Evolutionary conservation across 2,113 vertebrate species (phyloP), one percentile per base, ranked within the genome.

Genomic region (Aphelocoma coerulescens): DNA sequence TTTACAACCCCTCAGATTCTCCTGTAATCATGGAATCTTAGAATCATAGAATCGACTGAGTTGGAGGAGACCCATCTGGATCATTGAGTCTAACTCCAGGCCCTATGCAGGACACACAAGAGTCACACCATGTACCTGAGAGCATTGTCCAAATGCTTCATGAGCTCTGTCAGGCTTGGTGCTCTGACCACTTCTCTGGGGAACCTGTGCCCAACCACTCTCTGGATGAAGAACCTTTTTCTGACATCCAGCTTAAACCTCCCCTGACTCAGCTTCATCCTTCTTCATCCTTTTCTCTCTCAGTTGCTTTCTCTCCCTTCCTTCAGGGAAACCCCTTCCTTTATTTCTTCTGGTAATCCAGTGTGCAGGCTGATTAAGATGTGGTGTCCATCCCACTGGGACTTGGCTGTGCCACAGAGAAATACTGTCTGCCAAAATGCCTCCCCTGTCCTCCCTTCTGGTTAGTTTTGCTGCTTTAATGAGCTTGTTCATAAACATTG

Each of bases 391-490:
- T 94, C 54, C n/a, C 41, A 15, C 3, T 55, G 61, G 37, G 67
- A 57, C 44, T 89, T 93, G 69, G 59, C 88, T 94, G 51, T 90
- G 39, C 67, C 93, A 83, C 63, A 85, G 51, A 75, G 39, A 85
- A 89, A 46, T 43, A 17, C 12, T 61, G 17, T 33, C 76, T 75
- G 76, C 52, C 90, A 91, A 37, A 85, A 88, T 72, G 6, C n/a
- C 37, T 85, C 61, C 65, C 22, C 26, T 67, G 28, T 89, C 63
- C 85, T 81, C 67, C 44, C 6, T 1, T 85, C 65, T 85, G 55
- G 57, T 83, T 90, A 43, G 15, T 63, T 93, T 39, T 93, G 37
- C 51, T 84, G 52, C 49, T 93, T 90, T 95, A 93, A 80, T 85
- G 81, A 88, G 22, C 0, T 3, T 43, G 48, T 89, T 85, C 80